Conservation (phyloP, 2,888 invertebrate species). For the Laspeyria flexula region DNA sequence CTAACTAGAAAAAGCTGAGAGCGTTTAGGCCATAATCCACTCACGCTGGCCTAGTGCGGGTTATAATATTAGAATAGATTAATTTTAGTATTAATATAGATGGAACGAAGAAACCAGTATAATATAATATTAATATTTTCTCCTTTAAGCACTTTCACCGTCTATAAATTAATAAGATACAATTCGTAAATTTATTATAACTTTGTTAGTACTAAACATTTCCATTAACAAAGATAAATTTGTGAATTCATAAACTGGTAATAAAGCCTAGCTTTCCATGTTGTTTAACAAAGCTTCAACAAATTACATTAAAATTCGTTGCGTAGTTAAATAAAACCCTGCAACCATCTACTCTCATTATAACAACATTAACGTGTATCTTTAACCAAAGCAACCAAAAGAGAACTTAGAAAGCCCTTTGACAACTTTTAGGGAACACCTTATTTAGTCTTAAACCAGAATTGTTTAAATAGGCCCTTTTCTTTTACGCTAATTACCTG, state of each 20-base stretch:
- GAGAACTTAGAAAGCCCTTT: background rate
- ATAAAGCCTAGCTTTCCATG: background rate
- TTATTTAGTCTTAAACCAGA: conserved; percentile 4
- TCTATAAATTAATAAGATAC: too few species aligned
- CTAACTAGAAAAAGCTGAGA: too few species aligned
- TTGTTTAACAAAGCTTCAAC: background rate
- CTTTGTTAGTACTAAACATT: background rate
- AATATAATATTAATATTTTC: too few species aligned
- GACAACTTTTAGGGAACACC: conserved; percentile 5
- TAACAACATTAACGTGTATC: background rate
- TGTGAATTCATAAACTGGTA: background rate
- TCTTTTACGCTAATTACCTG: conserved; percentile 21
- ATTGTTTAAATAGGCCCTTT: conserved; percentile 13
- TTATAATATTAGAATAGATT: too few species aligned
- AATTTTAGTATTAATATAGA: too few species aligned
- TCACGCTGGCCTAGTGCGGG: too few species aligned
- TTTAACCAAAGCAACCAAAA: background rate
- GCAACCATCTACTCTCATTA: background rate
- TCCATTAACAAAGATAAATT: background rate
- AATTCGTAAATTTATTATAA: too few species aligned
- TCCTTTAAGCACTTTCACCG: too few species aligned
- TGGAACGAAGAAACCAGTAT: too few species aligned
- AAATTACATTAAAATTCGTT: background rate
- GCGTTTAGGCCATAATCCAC: too few species aligned
- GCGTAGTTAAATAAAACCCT: background rate